phyloP scores from a whole-genome alignment of 2,797 vertebrate genomes.

The Rhodeus uyekii region DNA sequence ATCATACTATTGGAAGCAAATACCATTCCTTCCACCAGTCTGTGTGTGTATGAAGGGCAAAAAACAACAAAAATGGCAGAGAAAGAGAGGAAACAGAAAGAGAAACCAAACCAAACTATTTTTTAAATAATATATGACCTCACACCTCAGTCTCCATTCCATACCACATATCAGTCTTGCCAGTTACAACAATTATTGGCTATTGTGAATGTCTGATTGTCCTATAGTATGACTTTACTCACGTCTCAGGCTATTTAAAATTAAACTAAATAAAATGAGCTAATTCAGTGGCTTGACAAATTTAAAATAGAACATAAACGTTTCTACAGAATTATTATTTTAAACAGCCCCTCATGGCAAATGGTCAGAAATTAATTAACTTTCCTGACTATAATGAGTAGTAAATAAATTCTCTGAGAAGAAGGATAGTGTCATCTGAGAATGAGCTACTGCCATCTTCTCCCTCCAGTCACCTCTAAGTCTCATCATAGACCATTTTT shows the following conservation, averaged over 20 bases:
- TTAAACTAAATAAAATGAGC: not conserved
- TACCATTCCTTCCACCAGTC: not conserved
- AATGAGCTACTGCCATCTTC: slow-evolving; percentile 6
- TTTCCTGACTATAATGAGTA: slow-evolving; percentile 5
- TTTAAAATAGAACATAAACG: slow-evolving; percentile 3
- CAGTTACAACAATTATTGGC: not conserved
- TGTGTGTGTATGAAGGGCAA: not conserved
- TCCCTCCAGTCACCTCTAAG: slow-evolving; percentile 17
- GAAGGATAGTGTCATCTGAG: not conserved
- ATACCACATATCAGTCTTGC: not conserved
- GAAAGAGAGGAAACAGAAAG: slow-evolving; percentile 1
- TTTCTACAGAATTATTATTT: not conserved
- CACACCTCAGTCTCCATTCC: not conserved
- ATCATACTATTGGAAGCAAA: not conserved
- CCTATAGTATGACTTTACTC: not conserved
- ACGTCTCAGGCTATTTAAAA: not conserved
- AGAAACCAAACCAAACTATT: not conserved
- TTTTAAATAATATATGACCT: not conserved
- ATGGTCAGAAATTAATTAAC: not conserved
- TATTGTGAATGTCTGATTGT: not conserved
- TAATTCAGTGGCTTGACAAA: not conserved
- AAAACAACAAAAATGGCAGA: not conserved
- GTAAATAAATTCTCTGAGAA: slow-evolving; percentile 5
- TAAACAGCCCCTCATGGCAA: not conserved
- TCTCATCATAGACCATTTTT: slow-evolving; percentile 1